A percentile compares a stretch with the other conserved stretches of the same genome.
phyloP scores from a whole-genome alignment of 2,797 vertebrate species.

The Lagocephalus sceleratus region DNA sequence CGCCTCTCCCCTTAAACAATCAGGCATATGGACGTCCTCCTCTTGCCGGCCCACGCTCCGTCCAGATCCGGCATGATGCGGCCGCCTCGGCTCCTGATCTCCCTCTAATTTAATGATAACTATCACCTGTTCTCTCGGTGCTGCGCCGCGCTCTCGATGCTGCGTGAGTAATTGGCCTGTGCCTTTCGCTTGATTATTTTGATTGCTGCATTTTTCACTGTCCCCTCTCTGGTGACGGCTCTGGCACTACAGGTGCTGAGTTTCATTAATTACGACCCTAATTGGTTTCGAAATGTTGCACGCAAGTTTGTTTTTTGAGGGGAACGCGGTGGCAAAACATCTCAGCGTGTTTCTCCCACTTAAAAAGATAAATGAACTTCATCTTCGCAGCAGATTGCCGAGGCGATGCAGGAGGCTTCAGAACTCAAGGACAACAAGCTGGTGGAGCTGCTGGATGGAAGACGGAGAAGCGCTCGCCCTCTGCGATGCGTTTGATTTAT shows the following conservation, averaged over 20 bases:
- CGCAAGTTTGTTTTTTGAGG: constrained; percentile 59
- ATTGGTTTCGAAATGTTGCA: constrained; percentile 75
- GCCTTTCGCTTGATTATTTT: constrained; percentile 75
- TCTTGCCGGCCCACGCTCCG: constrained; percentile 31
- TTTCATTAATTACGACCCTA: constrained; percentile 75
- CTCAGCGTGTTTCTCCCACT: constrained; percentile 45
- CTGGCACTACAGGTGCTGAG: constrained; percentile 64
- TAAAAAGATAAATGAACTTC: constrained; percentile 66
- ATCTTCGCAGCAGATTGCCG: constrained; percentile 48
- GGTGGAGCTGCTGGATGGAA: constrained; percentile 8
- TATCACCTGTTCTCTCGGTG: constrained; percentile 61
- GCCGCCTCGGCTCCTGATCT: constrained; percentile 40
- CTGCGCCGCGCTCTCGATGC: constrained; percentile 41
- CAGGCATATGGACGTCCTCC: constrained; percentile 22
- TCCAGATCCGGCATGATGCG: constrained; percentile 45
- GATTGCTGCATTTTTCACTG: constrained; percentile 74
- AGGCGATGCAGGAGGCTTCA: constrained; percentile 30
- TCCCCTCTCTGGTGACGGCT: constrained; percentile 61
- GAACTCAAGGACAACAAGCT: constrained; percentile 32
- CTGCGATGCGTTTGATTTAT: not conserved
- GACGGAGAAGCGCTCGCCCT: constrained; percentile 8
- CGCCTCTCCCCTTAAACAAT: constrained; percentile 27
- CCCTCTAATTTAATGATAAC: constrained; percentile 67
- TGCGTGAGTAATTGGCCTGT: constrained; percentile 72
- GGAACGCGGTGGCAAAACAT: constrained; percentile 22